These are phyloP conservation scores for Holcopasites calliopsidis DNA, from an alignment of 1,140 invertebrate genomes.

Conservation along the genomic window DNA sequence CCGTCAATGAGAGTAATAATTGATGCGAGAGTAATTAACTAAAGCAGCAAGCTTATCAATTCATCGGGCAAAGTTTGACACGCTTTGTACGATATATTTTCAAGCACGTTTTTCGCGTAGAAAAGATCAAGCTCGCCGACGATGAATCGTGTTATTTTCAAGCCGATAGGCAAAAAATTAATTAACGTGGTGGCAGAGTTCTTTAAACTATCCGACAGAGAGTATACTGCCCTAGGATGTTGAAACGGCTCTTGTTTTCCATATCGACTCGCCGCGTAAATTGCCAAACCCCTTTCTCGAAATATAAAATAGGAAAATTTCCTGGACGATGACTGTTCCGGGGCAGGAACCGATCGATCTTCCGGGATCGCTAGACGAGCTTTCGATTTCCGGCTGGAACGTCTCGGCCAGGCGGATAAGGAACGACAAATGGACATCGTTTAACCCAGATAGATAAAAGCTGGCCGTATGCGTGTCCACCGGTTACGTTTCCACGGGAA, in stretches of 20 bases:
- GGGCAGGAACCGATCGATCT: not conserved
- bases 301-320: too few species aligned
- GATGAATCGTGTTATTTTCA: too few species aligned
- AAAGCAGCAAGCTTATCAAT: too few species aligned
- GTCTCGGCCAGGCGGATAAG: conserved; percentile 28
- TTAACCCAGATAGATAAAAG: conserved; percentile 19
- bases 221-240: not conserved
- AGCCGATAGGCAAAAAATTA: not conserved
- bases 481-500: not conserved
- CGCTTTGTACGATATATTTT: too few species aligned
- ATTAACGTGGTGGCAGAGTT: not conserved
- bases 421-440: conserved; percentile 35
- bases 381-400: conserved; percentile 17
- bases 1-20: too few species aligned
- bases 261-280: not conserved
- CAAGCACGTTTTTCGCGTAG: not conserved
- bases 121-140: not conserved
- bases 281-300: not conserved
- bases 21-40: too few species aligned
- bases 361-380: not conserved
- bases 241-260: not conserved
- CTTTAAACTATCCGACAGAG: not conserved
- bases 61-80: too few species aligned
- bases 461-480: not conserved
- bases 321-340: not conserved